Percentiles rank a stretch among this genome's conserved stretches.
These are phyloP conservation scores for Agapornis canus DNA, from an alignment of 2,797 vertebrate species.

Conservation along the genomic window DNA sequence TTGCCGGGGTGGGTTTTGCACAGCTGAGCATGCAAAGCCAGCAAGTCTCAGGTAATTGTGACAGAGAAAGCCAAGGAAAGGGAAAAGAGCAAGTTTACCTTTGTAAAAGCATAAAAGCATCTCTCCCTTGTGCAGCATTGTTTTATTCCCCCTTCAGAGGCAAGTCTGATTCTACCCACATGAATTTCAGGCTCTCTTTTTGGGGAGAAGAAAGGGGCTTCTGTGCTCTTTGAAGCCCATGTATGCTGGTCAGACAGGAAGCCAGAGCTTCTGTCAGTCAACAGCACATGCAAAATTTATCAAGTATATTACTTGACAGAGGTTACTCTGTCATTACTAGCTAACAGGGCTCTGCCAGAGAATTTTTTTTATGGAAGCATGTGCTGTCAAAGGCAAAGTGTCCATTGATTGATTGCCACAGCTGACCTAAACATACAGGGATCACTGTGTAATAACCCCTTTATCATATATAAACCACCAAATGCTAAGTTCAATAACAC, in stretches of 20 bases:
- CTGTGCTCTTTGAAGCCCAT: conserved; percentile 68
- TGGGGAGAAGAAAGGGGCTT: conserved; percentile 62
- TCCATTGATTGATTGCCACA: conserved; percentile 78
- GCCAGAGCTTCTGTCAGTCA: conserved; percentile 74
- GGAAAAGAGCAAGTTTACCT: conserved; percentile 7
- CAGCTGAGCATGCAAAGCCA: rapidly evolving
- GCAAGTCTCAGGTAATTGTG: conserved; percentile 8
- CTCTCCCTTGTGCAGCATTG: neutral
- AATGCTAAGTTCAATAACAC: conserved; percentile 66
- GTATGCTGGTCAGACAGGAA: conserved; percentile 64
- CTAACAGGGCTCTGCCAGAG: conserved; percentile 68
- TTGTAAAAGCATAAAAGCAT: neutral
- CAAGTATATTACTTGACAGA: conserved; percentile 78
- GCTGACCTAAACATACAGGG: conserved; percentile 76
- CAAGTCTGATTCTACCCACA: neutral
- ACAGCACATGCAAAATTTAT: conserved; percentile 79
- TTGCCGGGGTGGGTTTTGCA: neutral
- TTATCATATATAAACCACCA: conserved; percentile 78
- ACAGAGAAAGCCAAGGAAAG: conserved; percentile 16
- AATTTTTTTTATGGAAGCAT: conserved; percentile 72
- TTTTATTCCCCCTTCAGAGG: conserved; percentile 27
- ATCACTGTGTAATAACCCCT: conserved; percentile 74
- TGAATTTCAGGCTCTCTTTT: conserved; percentile 11
- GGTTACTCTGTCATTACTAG: conserved; percentile 76
- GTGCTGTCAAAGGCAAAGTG: conserved; percentile 77